Percentiles rank a stretch among this genome's conserved stretches.
Conservation (phyloP, 1,140 invertebrate genomes). For the Camponotus pennsylvanicus region DNA sequence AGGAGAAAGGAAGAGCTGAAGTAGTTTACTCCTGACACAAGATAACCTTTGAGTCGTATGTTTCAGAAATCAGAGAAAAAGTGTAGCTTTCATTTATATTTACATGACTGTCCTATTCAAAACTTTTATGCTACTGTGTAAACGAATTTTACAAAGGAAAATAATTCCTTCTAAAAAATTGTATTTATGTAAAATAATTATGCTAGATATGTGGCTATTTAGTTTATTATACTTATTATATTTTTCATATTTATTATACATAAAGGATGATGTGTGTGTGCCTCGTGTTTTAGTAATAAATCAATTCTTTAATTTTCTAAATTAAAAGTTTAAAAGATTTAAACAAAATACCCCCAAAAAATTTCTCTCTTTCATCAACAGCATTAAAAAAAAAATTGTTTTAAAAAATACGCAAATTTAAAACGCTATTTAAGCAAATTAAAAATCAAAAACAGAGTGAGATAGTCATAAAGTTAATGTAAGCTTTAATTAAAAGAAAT, state of each 20-base stretch:
- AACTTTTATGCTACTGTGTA: not conserved
- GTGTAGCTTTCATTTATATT: not conserved
- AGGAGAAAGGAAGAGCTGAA: slow-evolving; percentile 15
- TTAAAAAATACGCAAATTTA: not conserved
- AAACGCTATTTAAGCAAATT: not conserved
- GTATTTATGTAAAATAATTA: not conserved
- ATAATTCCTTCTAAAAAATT: not conserved
- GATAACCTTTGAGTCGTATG: slow-evolving; percentile 22
- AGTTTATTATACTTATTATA: not conserved
- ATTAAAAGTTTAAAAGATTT: too few species aligned
- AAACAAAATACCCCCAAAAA: too few species aligned
- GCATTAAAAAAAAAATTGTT: too few species aligned
- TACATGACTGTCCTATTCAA: not conserved
- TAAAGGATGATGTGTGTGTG: too few species aligned
- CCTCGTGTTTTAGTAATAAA: too few species aligned
- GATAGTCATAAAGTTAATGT: not conserved
- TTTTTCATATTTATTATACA: too few species aligned
- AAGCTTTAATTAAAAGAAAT: not conserved
- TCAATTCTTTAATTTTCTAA: too few species aligned
- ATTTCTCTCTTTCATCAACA: too few species aligned
- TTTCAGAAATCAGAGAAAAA: slow-evolving; percentile 25
- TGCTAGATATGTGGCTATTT: not conserved
- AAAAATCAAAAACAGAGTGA: not conserved
- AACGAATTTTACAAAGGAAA: not conserved
- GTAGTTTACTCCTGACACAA: slow-evolving; percentile 30